Conservation (phyloP, 2,888 invertebrate species). For the Leptothorax acervorum region DNA sequence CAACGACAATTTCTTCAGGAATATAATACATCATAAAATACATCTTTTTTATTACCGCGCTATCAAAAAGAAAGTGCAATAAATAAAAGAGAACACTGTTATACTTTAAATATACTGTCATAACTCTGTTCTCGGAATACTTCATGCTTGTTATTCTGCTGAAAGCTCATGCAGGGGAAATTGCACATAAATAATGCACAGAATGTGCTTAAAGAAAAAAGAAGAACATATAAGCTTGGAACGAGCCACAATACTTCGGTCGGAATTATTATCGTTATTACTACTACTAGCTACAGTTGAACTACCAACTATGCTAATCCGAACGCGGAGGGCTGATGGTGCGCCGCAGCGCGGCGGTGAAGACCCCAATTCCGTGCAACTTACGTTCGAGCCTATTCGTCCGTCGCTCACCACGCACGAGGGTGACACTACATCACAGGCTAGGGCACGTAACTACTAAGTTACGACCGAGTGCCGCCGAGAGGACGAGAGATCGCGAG, state of each 20-base stretch:
- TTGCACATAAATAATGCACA: not conserved
- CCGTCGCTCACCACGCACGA: not conserved
- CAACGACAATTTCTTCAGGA: not conserved
- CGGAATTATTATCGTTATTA: not conserved
- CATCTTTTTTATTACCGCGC: not conserved
- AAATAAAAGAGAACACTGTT: not conserved
- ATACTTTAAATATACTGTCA: not conserved
- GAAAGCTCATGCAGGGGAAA: not conserved
- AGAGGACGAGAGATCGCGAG: not conserved
- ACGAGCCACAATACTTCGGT: slow-evolving; percentile 3
- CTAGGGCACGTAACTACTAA: not conserved
- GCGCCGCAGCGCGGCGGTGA: not conserved
- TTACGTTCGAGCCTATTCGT: slow-evolving; percentile 52
- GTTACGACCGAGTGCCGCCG: not conserved
- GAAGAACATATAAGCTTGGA: not conserved
- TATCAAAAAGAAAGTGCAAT: not conserved
- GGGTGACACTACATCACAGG: slow-evolving; percentile 17
- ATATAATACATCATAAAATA: not conserved
- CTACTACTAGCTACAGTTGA: not conserved
- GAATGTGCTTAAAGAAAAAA: not conserved
- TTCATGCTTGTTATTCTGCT: not conserved
- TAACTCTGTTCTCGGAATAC: not conserved
- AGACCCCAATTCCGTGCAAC: slow-evolving; percentile 23
- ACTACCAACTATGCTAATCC: not conserved
- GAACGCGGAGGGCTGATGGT: not conserved